phyloP scores from a whole-genome alignment of 2,888 invertebrate genomes.

The Metacarcinus magister region DNA sequence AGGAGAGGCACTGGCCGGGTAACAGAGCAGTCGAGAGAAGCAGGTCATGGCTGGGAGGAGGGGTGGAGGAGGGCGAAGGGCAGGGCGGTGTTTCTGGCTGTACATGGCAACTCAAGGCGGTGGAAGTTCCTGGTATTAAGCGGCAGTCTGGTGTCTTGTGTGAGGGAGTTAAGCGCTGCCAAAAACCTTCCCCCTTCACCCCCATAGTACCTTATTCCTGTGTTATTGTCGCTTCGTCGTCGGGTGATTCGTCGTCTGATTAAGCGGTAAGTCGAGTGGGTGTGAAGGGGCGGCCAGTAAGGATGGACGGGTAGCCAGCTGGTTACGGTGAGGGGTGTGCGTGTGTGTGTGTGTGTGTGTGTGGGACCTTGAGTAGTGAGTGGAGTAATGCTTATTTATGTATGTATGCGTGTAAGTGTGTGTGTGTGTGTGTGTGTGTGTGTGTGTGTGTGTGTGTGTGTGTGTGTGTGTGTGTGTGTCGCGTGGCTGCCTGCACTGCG shows the following conservation, averaged over 20 bases:
- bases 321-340: background rate
- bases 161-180: conserved; percentile 12
- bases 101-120: conserved; percentile 15
- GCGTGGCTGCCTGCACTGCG: background rate
- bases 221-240: background rate
- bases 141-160: background rate
- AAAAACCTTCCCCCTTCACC: conserved; percentile 2
- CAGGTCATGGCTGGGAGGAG: background rate
- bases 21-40: background rate
- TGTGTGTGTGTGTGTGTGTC: conserved; percentile 10
- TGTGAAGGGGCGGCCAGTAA: background rate
- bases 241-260: background rate
- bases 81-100: conserved; percentile 11
- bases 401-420: background rate
- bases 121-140: conserved; percentile 8
- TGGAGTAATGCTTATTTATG: background rate
- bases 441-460: conserved; percentile 8
- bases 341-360: conserved; percentile 3
- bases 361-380: background rate
- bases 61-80: background rate
- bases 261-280: background rate
- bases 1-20: background rate
- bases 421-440: conserved; percentile 10
- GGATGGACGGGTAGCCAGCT: background rate
- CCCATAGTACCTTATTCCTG: background rate